These are phyloP conservation scores for Lampropteryx suffumata DNA, from an alignment of 2,888 invertebrate species.

Conservation along the genomic window DNA sequence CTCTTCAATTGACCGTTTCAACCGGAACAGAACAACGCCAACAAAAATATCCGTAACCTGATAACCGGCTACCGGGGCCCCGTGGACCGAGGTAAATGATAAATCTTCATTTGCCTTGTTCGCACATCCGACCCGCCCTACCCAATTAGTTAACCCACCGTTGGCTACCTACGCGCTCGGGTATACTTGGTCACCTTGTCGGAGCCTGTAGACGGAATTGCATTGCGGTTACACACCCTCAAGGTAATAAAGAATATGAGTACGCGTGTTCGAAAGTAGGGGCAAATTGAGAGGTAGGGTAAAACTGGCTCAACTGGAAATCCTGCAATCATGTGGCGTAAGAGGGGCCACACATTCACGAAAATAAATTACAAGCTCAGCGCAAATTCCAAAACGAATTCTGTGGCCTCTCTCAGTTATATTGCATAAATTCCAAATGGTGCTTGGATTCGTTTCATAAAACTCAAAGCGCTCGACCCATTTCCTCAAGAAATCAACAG, in stretches of 20 bases:
- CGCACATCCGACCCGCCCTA: slow-evolving; percentile 74
- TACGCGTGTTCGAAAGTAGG: slow-evolving; percentile 25
- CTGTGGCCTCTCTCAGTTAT: not conserved
- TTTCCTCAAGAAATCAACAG: slow-evolving; percentile 22
- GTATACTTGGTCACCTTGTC: slow-evolving; percentile 69
- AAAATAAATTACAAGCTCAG: slow-evolving; percentile 11
- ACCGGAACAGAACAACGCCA: slow-evolving; percentile 29
- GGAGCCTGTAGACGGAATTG: slow-evolving; percentile 34
- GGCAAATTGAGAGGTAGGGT: slow-evolving; percentile 25
- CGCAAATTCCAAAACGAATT: slow-evolving; percentile 18
- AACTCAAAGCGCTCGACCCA: slow-evolving; percentile 19
- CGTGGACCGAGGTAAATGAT: slow-evolving; percentile 65
- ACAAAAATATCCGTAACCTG: slow-evolving; percentile 39
- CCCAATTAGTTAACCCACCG: slow-evolving; percentile 71
- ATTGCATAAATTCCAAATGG: slow-evolving; percentile 2
- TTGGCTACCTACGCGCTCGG: slow-evolving; percentile 48
- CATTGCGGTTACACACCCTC: slow-evolving; percentile 39
- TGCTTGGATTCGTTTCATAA: slow-evolving; percentile 9
- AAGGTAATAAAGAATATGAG: slow-evolving; percentile 29
- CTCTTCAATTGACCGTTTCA: slow-evolving; percentile 36
- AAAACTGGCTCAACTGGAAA: slow-evolving; percentile 21
- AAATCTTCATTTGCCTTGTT: slow-evolving; percentile 80
- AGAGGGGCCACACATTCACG: slow-evolving; percentile 4
- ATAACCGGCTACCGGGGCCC: slow-evolving; percentile 39
- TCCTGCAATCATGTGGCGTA: slow-evolving; percentile 22